Evolutionary conservation across 2,797 vertebrate species (phyloP), one percentile per base, ranked within the genome.

Genomic region (Potorous gilbertii): DNA sequence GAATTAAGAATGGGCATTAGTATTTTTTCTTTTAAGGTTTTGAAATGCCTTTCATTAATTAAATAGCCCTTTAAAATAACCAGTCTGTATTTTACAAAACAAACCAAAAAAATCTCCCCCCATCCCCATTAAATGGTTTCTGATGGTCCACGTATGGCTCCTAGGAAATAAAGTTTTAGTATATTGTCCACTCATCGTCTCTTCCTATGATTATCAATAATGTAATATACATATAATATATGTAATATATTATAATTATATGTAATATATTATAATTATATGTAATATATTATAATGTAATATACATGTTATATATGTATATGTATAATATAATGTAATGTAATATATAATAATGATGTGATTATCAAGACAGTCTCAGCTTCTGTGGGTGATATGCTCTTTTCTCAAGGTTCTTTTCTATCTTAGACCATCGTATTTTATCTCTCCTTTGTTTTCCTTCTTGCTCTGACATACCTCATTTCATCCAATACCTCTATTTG

Each of bases 1-100:
- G 94, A 92, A 96, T 97, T 96, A 96, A 95, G 95, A 91, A 74
- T 94, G 96, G 96, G 93, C 96, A 62, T 97, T 93, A 74, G 89
- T 93, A 11, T 66, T 52, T 92, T 93, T 81, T 96, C 93, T 92
- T 93, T 92, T 3, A 56, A n/a, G 94, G 91, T 95, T 97, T 95
- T 93, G 95, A 96, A 93, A 96, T 40, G 95, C 50, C 91, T 90
- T 90, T 90, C 96, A 91, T 52, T 94, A 91, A 95, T 94, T 66
- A 95, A 81, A 91, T 90, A 12, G 89, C 56, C 87, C 93, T 28
- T 92, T n/a, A 81, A 56, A 8, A 52, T 56, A 10, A 55, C 21
- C 55, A 13, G 29, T 91, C 46, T 81, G 24, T 81, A 55, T 21
- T 9, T 56, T 94, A 55, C 4, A 56, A 81, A 57, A 62, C 10